Percentiles rank a stretch among this genome's conserved stretches.
Conservation (phyloP, 2,113 vertebrate species). For the Ageneiosus marmoratus region DNA sequence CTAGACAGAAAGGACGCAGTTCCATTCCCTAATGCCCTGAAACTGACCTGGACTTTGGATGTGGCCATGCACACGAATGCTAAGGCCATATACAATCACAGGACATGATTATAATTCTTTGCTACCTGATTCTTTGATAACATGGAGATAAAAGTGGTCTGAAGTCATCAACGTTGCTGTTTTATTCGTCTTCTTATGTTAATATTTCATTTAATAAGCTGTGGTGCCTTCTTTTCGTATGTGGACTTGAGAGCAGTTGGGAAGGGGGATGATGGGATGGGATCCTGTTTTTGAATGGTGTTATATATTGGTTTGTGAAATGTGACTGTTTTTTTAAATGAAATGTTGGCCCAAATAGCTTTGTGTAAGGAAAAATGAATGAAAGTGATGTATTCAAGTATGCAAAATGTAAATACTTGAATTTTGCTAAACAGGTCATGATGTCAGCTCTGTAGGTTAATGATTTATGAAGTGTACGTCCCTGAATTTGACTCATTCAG, state of each 20-base stretch:
- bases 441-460: slow-evolving; percentile 58
- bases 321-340: slow-evolving; percentile 69
- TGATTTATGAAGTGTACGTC: slow-evolving; percentile 52
- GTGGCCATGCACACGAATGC: slow-evolving; percentile 15
- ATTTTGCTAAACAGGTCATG: slow-evolving; percentile 44
- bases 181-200: slow-evolving; percentile 59
- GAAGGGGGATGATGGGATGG: slow-evolving; percentile 30
- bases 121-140: slow-evolving; percentile 22
- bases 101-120: slow-evolving; percentile 19
- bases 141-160: slow-evolving; percentile 21
- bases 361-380: slow-evolving; percentile 52
- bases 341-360: slow-evolving; percentile 61
- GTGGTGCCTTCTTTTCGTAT: slow-evolving; percentile 82
- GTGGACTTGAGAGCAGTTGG: slow-evolving; percentile 61
- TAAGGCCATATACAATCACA: slow-evolving; percentile 19
- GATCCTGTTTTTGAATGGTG: slow-evolving; percentile 29
- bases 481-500: slow-evolving; percentile 40
- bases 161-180: slow-evolving; percentile 24
- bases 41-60: slow-evolving; percentile 12
- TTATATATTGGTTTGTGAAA: slow-evolving; percentile 53
- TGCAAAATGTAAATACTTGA: slow-evolving; percentile 57
- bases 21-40: slow-evolving; percentile 31
- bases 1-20: slow-evolving; percentile 21
- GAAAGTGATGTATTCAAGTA: slow-evolving; percentile 45
- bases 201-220: slow-evolving; percentile 72